Conservation (phyloP, 2,888 invertebrate species). For the Bellardia pandia region DNA sequence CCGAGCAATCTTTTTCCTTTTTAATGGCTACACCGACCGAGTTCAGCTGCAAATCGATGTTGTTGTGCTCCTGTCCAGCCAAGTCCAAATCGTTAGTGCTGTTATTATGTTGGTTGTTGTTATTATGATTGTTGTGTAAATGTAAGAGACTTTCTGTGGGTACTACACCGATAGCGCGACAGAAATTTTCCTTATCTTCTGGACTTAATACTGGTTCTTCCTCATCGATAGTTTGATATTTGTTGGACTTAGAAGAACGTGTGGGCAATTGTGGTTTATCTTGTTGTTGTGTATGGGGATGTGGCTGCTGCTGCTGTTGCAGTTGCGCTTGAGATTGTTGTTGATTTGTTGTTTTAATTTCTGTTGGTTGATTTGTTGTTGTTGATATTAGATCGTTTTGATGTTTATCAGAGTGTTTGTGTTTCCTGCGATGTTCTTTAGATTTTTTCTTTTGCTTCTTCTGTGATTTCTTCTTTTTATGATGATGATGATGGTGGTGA, state of each 20-base stretch:
- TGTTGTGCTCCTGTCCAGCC: constrained; percentile 46
- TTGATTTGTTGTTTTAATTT: constrained; percentile 61
- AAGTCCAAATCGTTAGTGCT: constrained; percentile 58
- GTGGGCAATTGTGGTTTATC: constrained; percentile 48
- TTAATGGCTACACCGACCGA: constrained; percentile 55
- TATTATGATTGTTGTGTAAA: constrained; percentile 62
- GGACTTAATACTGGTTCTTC: constrained; percentile 79
- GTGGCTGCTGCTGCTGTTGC: constrained; percentile 50
- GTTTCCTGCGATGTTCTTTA: constrained; percentile 80
- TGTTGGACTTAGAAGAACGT: constrained; percentile 54
- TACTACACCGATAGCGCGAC: constrained; percentile 79
- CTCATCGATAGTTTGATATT: constrained; percentile 73
- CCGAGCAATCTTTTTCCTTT: constrained; percentile 66
- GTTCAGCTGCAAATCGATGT: constrained; percentile 50
- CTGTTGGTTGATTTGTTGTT: constrained; percentile 37
- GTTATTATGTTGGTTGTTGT: constrained; percentile 75
- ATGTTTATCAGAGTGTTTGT: constrained; percentile 77
- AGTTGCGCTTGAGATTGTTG: constrained; percentile 45
- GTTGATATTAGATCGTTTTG: constrained; percentile 33
- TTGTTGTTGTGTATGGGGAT: constrained; percentile 47
- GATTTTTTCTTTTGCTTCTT: constrained; percentile 81
- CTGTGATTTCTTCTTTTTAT: constrained; percentile 81
- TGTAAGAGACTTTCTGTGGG: constrained; percentile 74
- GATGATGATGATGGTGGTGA: constrained; percentile 74
- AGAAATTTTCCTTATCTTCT: constrained; percentile 82